Base-by-base conservation (phyloP, 1,140 invertebrate genomes). In the Leptopilina clavipes region DNA sequence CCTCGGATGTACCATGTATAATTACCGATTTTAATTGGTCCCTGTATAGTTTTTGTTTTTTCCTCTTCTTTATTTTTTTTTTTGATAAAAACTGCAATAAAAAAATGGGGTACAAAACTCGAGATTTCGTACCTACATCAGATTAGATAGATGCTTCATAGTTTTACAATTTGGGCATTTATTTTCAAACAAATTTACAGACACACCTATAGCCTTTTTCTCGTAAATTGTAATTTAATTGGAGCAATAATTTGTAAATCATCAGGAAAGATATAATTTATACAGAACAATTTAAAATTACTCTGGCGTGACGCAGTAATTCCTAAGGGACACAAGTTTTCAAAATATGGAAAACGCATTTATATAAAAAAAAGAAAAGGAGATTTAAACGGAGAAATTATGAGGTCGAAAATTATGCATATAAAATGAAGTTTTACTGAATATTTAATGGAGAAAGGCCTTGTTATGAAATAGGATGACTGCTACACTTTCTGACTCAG, bases 11-110 rank as follows among this genome's bases (percentile, higher is more conserved):
- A 74, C 18, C 56, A 59, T 14, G 56, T 59, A 71, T 79, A 76
- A 81, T 79, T 70, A 73, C 79, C 73, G 40, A 77, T 81, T 83
- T 82, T 82, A 84, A 83, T 83, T 80, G 83, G 44, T 48, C 73
- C 12, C 37, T 6, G 37, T n/a, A 22, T 6, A 65, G 25, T 65
- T 65, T 65, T 31, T 5, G 45, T n/a, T 40, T 40, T 40, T 40
- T 40, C 6, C 25, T 31, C 25, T 52, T 18, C 18, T 18, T 1
- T 10, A 3, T n/a, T n/a, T n/a, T n/a, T n/a, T n/a, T n/a, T n/a
- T n/a, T n/a, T n/a, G n/a, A 3, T 52, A 17, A 8, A 52, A 52
- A 52, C 52, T 54, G 11, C 17, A 54, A n/a, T n/a, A 54, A 9
- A 18, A 11, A 18, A 31, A 31, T 5, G 19, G 19, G 18, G 19